Evolutionary conservation across 2,888 invertebrate species (phyloP), one percentile per base, ranked within the genome.

Genomic region (Gnatocerus cornutus): DNA sequence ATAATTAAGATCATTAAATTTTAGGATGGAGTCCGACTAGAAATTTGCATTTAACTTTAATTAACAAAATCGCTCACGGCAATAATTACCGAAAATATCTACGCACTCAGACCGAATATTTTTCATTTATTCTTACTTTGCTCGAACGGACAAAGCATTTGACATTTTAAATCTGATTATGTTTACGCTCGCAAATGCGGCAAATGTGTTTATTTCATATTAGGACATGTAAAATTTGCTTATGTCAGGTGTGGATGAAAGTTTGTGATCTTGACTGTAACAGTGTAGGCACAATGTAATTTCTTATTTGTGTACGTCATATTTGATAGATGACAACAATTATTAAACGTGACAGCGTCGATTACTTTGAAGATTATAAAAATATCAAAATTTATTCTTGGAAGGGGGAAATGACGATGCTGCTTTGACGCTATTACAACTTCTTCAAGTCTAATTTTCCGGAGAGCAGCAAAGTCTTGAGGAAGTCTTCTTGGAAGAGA

Each of bases 331-430:
- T 69, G 63, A 64, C 52, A 41, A 69, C 64, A 58, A 69, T 69
- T 69, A 69, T 64, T 69, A 69, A 69, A 69, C 63, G 56, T 69
- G 69, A 69, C 69, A 69, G 59, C 63, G 41, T 64, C 69, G 59
- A 69, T 69, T 69, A 64, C 56, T 63, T 63, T 46, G 45, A 33
- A 12, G 33, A 33, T 53, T 46, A 41, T 52, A 53, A 69, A 68
- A 68, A 68, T 68, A 48, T 48, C 27, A 37, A 64, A 64, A 69
- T 64, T 69, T 69, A 58, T 69, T 58, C 29, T 68, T 62, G 21
- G 37, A 39, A 56, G 10, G 8, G 5, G 16, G 10, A 16, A 46
- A 39, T 46, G 30, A 39, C 16, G 29, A 55, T 29, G n/a, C 37
- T 37, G 37, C n/a, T n/a, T 21, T 4, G 21, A 21, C 21, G 4